A percentile compares a stretch with the other conserved stretches of the same genome.
Evolutionary conservation across 2,797 vertebrate genomes (phyloP).

Genomic region (Scleropages formosus): DNA sequence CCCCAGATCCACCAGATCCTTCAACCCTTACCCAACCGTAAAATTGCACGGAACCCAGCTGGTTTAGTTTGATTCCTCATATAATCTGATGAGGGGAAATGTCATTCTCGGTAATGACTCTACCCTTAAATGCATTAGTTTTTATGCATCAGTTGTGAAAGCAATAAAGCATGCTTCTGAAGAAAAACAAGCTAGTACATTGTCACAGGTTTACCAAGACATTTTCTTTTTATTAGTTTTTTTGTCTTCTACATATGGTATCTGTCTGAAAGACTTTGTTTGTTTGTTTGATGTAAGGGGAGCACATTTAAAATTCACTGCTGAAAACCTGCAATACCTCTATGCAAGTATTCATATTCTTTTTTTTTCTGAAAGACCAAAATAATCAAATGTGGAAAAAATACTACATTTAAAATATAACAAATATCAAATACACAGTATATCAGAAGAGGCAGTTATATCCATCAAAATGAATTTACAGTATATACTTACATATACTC

Average conservation of each 20-base stretch:
- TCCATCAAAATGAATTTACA: not conserved
- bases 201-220: too few relatives aligned
- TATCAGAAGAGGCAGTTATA: not conserved
- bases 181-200: too few relatives aligned
- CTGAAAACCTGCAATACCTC: too few relatives aligned
- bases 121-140: not conserved
- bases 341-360: too few relatives aligned
- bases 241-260: not conserved
- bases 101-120: not conserved
- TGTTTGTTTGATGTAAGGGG: too few relatives aligned
- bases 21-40: not conserved
- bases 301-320: too few relatives aligned
- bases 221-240: not conserved
- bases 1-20: too few relatives aligned
- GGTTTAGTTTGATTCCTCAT: conserved; percentile 6
- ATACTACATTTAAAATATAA: not conserved
- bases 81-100: not conserved
- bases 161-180: not conserved
- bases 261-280: too few relatives aligned
- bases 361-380: too few relatives aligned
- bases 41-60: not conserved
- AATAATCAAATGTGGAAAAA: not conserved
- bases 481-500: conserved; percentile 19
- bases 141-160: not conserved
- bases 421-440: too few relatives aligned